Evolutionary conservation across 2,797 vertebrate genomes (phyloP).

Genomic region (Hydrophis major): DNA sequence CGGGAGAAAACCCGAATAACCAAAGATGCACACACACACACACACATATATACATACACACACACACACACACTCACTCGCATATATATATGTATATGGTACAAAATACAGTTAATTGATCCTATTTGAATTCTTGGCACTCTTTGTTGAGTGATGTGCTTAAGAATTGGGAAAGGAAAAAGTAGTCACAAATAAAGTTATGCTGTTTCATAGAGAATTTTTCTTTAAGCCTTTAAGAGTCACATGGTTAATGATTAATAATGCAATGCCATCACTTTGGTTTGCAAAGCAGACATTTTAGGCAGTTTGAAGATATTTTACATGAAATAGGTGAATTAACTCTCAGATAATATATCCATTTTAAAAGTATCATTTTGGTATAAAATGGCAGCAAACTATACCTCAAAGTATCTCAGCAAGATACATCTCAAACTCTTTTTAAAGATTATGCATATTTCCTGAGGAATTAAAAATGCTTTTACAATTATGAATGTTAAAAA

Average conservation of each 20-base stretch:
- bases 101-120: not conserved
- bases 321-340: not conserved
- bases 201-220: not conserved
- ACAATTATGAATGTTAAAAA: not conserved
- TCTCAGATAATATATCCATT: not conserved
- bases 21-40: too few species aligned
- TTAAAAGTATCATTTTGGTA: not conserved
- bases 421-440: not conserved
- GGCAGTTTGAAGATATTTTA: not conserved
- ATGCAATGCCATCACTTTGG: not conserved
- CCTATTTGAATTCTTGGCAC: not conserved
- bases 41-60: too few species aligned
- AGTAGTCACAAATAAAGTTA: not conserved
- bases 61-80: too few species aligned
- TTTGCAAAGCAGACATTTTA: not conserved
- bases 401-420: not conserved
- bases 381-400: not conserved
- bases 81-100: conserved; percentile 6
- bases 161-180: not conserved
- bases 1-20: too few species aligned
- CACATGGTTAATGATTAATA: not conserved
- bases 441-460: not conserved
- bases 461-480: not conserved
- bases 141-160: not conserved
- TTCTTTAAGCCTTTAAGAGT: not conserved